Evolutionary conservation across 2,113 vertebrate genomes (phyloP).

Genomic region (Myotis yumanensis): DNA sequence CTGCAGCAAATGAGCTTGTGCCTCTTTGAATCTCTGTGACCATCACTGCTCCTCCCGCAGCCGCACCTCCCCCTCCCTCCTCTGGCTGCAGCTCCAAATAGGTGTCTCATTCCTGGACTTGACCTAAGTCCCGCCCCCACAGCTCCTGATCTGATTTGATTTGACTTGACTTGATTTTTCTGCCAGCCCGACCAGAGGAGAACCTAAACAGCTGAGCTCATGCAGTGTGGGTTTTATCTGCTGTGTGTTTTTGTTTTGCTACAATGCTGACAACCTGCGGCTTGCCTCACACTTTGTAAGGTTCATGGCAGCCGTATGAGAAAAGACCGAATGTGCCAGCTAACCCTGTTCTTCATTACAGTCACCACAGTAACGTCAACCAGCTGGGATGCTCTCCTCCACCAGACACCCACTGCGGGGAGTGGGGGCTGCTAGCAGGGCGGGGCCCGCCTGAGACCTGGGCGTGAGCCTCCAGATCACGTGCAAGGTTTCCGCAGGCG

Average conservation of each 20-base stretch:
- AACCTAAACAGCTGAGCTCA: background rate
- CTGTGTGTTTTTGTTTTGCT: background rate
- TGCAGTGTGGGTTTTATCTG: background rate
- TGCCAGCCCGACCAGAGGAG: background rate
- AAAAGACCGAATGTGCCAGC: constrained; percentile 21
- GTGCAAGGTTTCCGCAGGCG: fast-evolving
- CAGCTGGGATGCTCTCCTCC: constrained; percentile 37
- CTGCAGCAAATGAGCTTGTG: constrained; percentile 76
- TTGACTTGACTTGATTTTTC: fast-evolving
- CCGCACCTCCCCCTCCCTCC: too few species aligned
- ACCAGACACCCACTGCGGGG: background rate
- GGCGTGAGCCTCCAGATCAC: background rate
- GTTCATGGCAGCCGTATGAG: background rate
- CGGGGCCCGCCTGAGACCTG: background rate
- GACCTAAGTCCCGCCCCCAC: background rate
- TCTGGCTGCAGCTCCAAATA: background rate
- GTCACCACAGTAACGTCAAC: background rate
- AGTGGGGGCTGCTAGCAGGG: background rate
- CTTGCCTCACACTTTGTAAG: background rate
- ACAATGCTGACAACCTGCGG: background rate
- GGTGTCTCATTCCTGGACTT: background rate
- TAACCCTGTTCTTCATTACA: background rate
- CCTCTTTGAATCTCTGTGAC: constrained; percentile 66
- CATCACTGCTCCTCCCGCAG: constrained; percentile 41
- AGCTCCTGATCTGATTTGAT: background rate